Evolutionary conservation across 2,113 vertebrate genomes (phyloP), one percentile per base, ranked within the genome.

Genomic region (Osmerus mordax): DNA sequence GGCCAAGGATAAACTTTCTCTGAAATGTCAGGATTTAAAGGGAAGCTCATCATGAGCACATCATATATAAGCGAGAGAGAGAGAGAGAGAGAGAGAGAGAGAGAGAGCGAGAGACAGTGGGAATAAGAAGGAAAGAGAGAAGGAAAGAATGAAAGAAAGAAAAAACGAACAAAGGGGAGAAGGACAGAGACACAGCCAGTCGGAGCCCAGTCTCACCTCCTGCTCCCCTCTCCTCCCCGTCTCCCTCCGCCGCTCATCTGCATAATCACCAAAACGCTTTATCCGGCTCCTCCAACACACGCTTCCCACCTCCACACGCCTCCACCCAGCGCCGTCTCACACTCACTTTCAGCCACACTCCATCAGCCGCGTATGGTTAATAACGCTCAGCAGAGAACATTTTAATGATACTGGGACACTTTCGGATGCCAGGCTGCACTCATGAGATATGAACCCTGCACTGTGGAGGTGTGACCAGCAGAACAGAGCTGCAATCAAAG

Each of bases 21-120:
- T 59, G 36, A 70, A 60, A 70, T 21, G 67, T 18, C 29, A 32
- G 14, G 16, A 6, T 70, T 47, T 69, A 28, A 59, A 69, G 68
- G 68, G 29, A 32, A 59, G 36, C 55, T 21, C 23, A 29, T 56
- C 18, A 21, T 51, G 41, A 19, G 32, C 47, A 36, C n/a, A n/a
- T 51, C 11, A 23, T 23, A 23, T 23, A 23, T 23, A 23, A 23
- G 23, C 1, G 23, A 23, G 23, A 23, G 23, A 23, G 23, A 23
- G 23, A 32, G 9, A n/a, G 32, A 65, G 63, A 65, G 11, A 16
- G 41, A 9, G 56, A 59, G 56, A 11, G 56, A 59, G 19, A 21
- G 56, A 59, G 18, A 21, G 56, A 59, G 56, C 3, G 56, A 59
- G 56, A 21, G 18, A 59, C n/a, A 21, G 56, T 19, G 56, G 9